phyloP scores from a whole-genome alignment of 2,797 vertebrate genomes.

The Tauraco hartlaubi region DNA sequence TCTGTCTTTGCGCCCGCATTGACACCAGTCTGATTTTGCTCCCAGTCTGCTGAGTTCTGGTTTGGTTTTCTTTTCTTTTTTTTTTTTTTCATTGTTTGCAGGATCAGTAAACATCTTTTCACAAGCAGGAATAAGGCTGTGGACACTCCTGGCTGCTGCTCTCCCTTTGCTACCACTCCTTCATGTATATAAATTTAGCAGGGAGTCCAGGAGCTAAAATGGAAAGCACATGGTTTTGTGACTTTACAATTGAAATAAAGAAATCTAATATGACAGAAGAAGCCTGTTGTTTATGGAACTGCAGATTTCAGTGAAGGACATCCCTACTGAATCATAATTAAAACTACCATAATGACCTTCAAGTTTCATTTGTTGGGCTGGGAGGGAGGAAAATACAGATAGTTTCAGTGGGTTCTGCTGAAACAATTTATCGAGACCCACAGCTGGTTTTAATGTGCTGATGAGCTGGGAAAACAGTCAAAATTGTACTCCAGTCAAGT shows the following conservation, averaged over 20 bases:
- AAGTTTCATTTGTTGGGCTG: conserved; percentile 45
- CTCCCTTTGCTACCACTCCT: conserved; percentile 44
- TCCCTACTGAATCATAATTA: conserved; percentile 69
- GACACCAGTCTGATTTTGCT: background rate
- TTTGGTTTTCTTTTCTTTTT: background rate
- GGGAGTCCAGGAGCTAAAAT: conserved; percentile 72
- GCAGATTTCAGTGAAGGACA: conserved; percentile 56
- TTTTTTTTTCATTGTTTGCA: background rate
- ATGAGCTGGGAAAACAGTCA: conserved; percentile 77
- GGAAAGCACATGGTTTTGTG: conserved; percentile 71
- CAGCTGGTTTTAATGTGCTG: conserved; percentile 79
- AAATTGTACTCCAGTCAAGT: conserved; percentile 71
- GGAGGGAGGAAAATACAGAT: conserved; percentile 39
- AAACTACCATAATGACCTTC: conserved; percentile 61
- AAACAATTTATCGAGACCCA: conserved; percentile 44
- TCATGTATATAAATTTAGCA: conserved; percentile 54
- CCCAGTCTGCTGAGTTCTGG: background rate
- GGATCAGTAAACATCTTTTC: background rate
- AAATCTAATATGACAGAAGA: conserved; percentile 64
- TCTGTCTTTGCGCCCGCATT: background rate
- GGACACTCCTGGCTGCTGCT: conserved; percentile 27
- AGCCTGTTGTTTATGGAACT: conserved; percentile 66
- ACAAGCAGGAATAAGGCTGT: background rate
- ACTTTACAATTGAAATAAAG: conserved; percentile 64
- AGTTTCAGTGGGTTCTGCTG: conserved; percentile 55